phyloP scores from a whole-genome alignment of 2,113 vertebrate genomes.

The Cacatua alba region DNA sequence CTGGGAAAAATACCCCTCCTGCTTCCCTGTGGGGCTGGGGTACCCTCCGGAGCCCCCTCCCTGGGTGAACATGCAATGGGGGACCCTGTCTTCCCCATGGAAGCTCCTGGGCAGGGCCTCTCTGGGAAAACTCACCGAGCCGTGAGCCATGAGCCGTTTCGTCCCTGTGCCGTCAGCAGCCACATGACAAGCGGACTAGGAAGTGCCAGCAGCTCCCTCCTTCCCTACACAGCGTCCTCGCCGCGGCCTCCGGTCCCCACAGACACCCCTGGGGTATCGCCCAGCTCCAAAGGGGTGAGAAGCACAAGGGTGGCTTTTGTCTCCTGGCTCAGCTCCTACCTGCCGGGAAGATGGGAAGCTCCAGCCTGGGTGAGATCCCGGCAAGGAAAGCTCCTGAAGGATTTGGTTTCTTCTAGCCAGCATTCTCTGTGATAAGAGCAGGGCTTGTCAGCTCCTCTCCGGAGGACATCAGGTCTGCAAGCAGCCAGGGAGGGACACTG shows the following conservation, averaged over 20 bases:
- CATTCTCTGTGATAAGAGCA: too few relatives aligned
- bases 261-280: accelerated
- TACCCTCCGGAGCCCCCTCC: background rate
- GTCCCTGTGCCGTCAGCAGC: background rate
- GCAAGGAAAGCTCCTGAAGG: background rate
- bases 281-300: background rate
- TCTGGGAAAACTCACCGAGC: background rate
- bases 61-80: accelerated
- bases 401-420: background rate
- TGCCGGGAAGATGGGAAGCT: background rate
- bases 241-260: background rate
- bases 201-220: background rate
- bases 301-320: background rate
- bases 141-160: background rate
- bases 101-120: background rate
- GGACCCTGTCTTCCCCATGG: background rate
- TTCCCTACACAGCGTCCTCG: background rate
- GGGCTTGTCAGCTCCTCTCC: background rate
- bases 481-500: background rate
- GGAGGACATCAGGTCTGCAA: accelerated
- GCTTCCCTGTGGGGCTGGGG: background rate
- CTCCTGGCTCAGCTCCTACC: background rate
- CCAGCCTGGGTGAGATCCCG: background rate
- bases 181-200: background rate
- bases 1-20: background rate